Conservation (phyloP, 1,140 invertebrate species). For the Aradophagus sp. region DNA sequence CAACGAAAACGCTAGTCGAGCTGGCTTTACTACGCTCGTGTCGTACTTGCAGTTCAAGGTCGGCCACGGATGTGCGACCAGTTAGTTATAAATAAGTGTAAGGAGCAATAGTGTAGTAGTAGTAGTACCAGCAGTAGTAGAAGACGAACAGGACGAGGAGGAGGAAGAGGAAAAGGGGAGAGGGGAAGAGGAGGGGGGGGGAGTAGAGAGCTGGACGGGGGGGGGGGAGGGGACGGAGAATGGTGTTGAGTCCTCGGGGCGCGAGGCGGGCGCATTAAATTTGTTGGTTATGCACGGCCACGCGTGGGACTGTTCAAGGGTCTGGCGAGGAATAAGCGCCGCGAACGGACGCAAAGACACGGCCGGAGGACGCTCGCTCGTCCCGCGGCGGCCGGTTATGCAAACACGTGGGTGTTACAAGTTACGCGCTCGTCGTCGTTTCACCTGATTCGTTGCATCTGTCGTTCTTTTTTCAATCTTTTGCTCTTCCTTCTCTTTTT, state of each 20-base stretch:
- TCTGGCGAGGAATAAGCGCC: conserved; percentile 32
- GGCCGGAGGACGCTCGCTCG: conserved; percentile 19
- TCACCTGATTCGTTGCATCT: conserved; percentile 44
- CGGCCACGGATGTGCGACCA: conserved; percentile 64
- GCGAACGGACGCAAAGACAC: no score
- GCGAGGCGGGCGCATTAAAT: conserved; percentile 3
- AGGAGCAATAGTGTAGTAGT: no score
- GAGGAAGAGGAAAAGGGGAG: no score
- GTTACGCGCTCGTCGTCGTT: conserved; percentile 44
- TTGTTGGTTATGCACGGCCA: conserved; percentile 38
- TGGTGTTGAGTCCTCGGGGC: no score
- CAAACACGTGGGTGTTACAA: conserved; percentile 57
- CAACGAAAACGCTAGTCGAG: conserved; percentile 6
- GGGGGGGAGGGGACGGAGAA: no score
- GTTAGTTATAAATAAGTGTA: conserved; percentile 61
- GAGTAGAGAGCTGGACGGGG: no score
- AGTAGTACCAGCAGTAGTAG: no score
- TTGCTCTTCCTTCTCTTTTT: no score
- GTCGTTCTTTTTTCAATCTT: no score
- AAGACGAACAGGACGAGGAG: no score
- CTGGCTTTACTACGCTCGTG: conserved; percentile 27
- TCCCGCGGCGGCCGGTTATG: conserved; percentile 30
- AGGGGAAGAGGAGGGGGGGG: no score
- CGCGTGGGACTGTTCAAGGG: conserved; percentile 42
- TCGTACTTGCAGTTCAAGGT: conserved; percentile 66